Evolutionary conservation across 2,888 invertebrate genomes (phyloP), one percentile per base, ranked within the genome.

Genomic region (Euphydryas editha): DNA sequence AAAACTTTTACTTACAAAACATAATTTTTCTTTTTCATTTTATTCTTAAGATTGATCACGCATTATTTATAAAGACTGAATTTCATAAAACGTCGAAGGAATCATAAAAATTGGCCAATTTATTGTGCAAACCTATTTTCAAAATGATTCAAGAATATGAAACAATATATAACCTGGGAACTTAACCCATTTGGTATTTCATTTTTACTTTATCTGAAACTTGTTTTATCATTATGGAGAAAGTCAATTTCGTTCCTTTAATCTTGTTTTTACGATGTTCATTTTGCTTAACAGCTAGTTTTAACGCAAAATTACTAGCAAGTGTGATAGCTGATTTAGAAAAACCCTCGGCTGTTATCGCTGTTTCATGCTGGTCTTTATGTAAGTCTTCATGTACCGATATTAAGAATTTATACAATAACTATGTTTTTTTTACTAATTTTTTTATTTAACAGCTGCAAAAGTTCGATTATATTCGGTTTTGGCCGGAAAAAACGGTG

Each of bases 401-500:
- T 6, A 24, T 51, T 6, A 51, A 30, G n/a, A n/a, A 51, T 21
- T 15, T 6, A 13, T 15, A 51, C 15, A 39, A 20, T 1, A 39
- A 39, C 2, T 18, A 39, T 54, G 17, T 24, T 24, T 5, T 10
- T 44, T n/a, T 8, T 6, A 21, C n/a, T 63, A 39, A 60, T 64
- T 59, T 30, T 68, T 42, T 59, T 67, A 71, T 64, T 62, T 81
- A 79, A 6, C 78, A 90, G 90, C 75, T 71, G 75, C 83, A 73
- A 84, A 82, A 69, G 69, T 81, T 36, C 74, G 77, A 37, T 72
- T 89, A 0, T 81, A 83, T 72, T 74, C 79, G 21, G 67, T 70
- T 6, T 71, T 87, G n/a, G 75, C 77, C 8, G 73, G 74, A 67
- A 71, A 75, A 62, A 78, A 81, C 57, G 72, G 74, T 21, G 63